Base-by-base conservation (phyloP, 2,797 vertebrate species). In the Fratercula arctica region DNA sequence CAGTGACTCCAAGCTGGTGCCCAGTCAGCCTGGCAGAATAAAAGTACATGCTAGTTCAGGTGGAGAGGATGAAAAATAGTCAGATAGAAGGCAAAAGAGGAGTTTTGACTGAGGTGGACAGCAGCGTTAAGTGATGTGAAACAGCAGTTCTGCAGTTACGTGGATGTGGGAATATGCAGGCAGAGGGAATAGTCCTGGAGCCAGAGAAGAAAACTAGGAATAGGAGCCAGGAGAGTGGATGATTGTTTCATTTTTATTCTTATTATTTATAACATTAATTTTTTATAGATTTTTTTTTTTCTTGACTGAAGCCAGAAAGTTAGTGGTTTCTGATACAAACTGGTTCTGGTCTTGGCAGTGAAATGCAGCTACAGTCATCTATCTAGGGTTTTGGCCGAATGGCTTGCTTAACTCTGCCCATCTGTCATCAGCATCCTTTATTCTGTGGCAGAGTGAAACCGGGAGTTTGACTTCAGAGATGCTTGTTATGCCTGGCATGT, bases 391-490 rank as follows among this genome's bases (percentile, higher is more conserved):
- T 94, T 73, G 67, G 97, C 96, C 75, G 48, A 89, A 81, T 1
- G 16, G 60, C 88, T 97, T 96, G 96, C 92, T 97, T 93, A 96
- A 85, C 95, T 97, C 94, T 97, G 85, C 93, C 97, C 97, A 96
- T 98, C 97, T 98, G 97, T 98, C 97, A 97, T 89, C 87, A 95
- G 84, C 95, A 97, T 97, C 96, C 92, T 96, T 90, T 97, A 73
- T 53, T 96, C 93, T 73, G 85, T 96, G 96, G 96, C 92, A 95
- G 89, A 95, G 85, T 89, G 72, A 91, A 95, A 87, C 56, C 39
- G 96, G 94, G 97, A 97, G 95, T 92, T 78, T 96, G 92, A 97
- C 95, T 96, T 90, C 95, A 92, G 91, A 97, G 93, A 78, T 95
- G 94, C 94, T 97, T 97, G 97, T 96, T 97, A 97, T 95, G 96